phyloP scores from a whole-genome alignment of 1,140 invertebrate genomes.

The Cotesia typhae region DNA sequence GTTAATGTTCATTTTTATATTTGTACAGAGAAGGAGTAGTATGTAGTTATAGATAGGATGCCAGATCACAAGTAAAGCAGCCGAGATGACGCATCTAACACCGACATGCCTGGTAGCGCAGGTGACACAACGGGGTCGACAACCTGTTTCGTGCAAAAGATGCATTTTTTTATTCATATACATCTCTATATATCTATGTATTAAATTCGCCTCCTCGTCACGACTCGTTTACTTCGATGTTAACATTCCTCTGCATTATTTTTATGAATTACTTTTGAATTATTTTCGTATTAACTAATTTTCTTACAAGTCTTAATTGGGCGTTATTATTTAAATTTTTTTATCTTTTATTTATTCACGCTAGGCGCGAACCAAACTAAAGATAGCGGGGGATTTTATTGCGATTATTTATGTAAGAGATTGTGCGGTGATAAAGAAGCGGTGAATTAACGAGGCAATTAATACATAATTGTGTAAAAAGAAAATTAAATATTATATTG shows the following conservation, averaged over 20 bases:
- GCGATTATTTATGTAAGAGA: too few species aligned
- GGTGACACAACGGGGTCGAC: conserved; percentile 30
- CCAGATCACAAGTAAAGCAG: conserved; percentile 15
- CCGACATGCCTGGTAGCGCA: conserved; percentile 27
- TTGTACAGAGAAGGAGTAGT: not conserved
- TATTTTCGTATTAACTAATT: too few species aligned
- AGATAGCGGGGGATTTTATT: too few species aligned
- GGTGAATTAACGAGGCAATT: too few species aligned
- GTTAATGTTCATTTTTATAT: not conserved
- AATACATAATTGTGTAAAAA: too few species aligned
- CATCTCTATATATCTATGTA: not conserved
- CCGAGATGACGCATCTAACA: conserved; percentile 29
- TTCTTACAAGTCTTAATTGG: too few species aligned
- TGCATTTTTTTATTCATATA: conserved; percentile 16
- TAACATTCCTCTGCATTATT: conserved; percentile 12
- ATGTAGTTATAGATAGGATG: conserved; percentile 22
- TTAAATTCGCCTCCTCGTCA: conserved; percentile 3
- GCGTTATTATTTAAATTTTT: too few species aligned
- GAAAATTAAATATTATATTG: too few species aligned
- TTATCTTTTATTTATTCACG: too few species aligned
- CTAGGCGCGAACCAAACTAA: too few species aligned
- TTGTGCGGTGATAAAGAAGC: too few species aligned
- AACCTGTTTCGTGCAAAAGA: conserved; percentile 31
- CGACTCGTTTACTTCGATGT: conserved; percentile 23
- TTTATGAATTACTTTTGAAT: too few species aligned